Base-by-base conservation (phyloP, 2,888 invertebrate species). In the Syrphus vitripennis region DNA sequence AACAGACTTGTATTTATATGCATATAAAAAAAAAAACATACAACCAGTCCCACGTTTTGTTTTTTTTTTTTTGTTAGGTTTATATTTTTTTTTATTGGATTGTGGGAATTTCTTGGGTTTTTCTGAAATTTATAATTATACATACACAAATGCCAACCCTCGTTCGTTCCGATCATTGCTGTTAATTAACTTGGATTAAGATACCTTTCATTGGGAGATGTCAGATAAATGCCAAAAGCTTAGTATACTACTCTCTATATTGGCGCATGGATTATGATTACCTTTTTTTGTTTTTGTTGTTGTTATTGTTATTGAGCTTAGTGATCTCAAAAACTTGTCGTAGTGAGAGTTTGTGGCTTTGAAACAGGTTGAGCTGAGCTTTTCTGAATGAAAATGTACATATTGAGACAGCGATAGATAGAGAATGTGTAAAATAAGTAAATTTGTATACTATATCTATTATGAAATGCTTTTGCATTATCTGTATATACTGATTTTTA, bases 71-170 rank as follows among this genome's bases (percentile, higher is more conserved):
- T 74, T 87, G 87, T n/a, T n/a, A n/a, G n/a, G n/a, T n/a, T n/a
- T n/a, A n/a, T n/a, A n/a, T 88, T 91, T 63, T 42, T 19, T 31
- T 65, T 26, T 63, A 65, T 65, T 45, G 45, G 12, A 91, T 91
- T 91, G 90, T 92, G 92, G 92, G 92, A 92, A 92, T 92, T 92
- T 92, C 92, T 91, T 90, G 92, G 92, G 92, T 92, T 92, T 92
- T 92, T 92, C 92, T 89, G 88, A 89, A 67, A 91, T 90, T 89
- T 89, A 91, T 89, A 90, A 90, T 88, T 86, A 80, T 87, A 88
- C 88, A n/a, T n/a, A 88, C 72, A 81, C 72, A 50, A 50, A 50
- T 67, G 50, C 50, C 50, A 50, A 42, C 29, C 40, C 61, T 77
- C 48, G 19, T 82, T 77, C 48, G 19, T 82, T 80, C 55, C 63